Evolutionary conservation across 2,797 vertebrate genomes (phyloP), one percentile per base, ranked within the genome.

Genomic region (Eulemur mongoz): DNA sequence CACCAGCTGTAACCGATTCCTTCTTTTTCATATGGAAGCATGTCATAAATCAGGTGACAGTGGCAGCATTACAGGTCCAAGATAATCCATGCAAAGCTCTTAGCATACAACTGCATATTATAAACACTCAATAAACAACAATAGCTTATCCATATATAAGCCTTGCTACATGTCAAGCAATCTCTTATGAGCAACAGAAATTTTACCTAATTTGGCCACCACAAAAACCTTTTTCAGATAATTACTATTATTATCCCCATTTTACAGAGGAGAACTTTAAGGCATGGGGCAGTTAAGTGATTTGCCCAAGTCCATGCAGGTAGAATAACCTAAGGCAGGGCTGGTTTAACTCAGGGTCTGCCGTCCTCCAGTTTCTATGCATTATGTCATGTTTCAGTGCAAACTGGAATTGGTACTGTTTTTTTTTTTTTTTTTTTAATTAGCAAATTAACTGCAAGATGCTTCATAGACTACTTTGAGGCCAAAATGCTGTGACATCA

Each of bases 1-100:
- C 61, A 67, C 72, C 95, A 97, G 94, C 88, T 95, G 84, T 61
- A 72, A 92, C 76, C 50, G 80, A 89, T 89, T 89, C 48, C 80
- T 88, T 54, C 52, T 83, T 78, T 65, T 54, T 82, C 20, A 5
- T 32, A 50, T 69, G 59, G 59, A 79, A 84, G 43, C 45, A 38
- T 75, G 61, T 72, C 32, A 83, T 40, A 67, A 92, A 92, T 85
- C 59, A 84, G 86, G 48, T 40, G 45, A 30, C 45, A 38, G 67
- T 43, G 70, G 17, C 92, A 81, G 45, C 35, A 59, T 72, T 89
- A 22, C n/a, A 67, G 30, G 76, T 93, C 96, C 85, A 94, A 61
- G 67, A 38, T 50, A 80, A 94, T 78, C 88, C 17, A 40, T 15
- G 45, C 22, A 83, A 57, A 83, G 22, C 83, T 87, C 52, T 93